Conservation (phyloP, 2,888 invertebrate genomes). For the Oscheius sp. region DNA sequence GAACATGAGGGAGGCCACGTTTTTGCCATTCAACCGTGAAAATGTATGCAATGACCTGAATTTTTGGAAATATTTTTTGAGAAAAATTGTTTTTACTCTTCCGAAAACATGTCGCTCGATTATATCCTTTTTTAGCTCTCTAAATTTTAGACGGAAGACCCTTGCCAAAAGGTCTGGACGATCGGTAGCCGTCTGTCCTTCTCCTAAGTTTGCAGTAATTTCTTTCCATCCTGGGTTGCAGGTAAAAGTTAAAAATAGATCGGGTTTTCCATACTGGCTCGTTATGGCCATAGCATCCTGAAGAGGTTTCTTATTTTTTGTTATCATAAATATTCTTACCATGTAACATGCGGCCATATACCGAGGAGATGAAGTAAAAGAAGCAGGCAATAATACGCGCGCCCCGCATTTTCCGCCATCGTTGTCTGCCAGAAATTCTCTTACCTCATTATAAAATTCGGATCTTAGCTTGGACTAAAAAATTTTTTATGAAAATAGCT, state of each 20-base stretch:
- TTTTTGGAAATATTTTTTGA: too few relatives aligned
- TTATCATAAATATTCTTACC: neutral
- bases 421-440: neutral
- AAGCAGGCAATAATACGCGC: slow-evolving; percentile 61
- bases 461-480: neutral
- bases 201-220: slow-evolving; percentile 53
- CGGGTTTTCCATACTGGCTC: slow-evolving; percentile 57
- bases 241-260: slow-evolving; percentile 71
- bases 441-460: neutral
- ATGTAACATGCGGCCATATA: slow-evolving; percentile 54
- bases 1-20: slow-evolving; percentile 68
- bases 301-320: neutral
- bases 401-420: slow-evolving; percentile 38
- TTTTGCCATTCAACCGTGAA: slow-evolving; percentile 71
- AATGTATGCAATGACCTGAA: slow-evolving; percentile 51
- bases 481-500: too few relatives aligned
- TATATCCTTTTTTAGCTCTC: slow-evolving; percentile 57
- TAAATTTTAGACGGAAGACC: slow-evolving; percentile 65
- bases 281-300: slow-evolving; percentile 62
- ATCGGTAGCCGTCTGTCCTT: slow-evolving; percentile 46
- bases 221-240: slow-evolving; percentile 72
- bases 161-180: slow-evolving; percentile 64
- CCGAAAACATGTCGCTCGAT: slow-evolving; percentile 57
- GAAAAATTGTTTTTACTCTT: too few relatives aligned
- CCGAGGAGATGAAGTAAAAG: slow-evolving; percentile 71